These are phyloP conservation scores for Thymelicus acteon DNA, from an alignment of 2,888 invertebrate genomes.

Conservation along the genomic window DNA sequence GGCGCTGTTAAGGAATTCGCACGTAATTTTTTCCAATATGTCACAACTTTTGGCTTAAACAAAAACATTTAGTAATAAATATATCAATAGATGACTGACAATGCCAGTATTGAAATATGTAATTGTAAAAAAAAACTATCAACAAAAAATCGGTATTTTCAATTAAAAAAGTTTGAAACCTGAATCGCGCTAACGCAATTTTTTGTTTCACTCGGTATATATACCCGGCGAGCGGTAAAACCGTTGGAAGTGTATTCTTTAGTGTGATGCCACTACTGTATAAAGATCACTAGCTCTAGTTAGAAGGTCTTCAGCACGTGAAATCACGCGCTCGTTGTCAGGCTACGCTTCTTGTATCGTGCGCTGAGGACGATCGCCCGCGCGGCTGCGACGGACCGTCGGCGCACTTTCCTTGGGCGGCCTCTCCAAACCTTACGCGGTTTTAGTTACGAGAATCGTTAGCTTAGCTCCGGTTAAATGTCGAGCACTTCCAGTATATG, in stretches of 20 bases:
- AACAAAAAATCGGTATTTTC: neutral
- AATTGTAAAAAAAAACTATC: neutral
- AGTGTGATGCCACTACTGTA: conserved; percentile 88
- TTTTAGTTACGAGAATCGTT: conserved; percentile 81
- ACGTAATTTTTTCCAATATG: neutral
- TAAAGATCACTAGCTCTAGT: conserved; percentile 86
- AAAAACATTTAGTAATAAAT: conserved; percentile 15
- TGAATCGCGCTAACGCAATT: conserved; percentile 63
- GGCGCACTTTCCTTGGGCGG: conserved; percentile 83
- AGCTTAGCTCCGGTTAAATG: conserved; percentile 88
- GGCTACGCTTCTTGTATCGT: conserved; percentile 80
- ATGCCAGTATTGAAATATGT: neutral
- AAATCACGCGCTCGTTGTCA: conserved; percentile 87
- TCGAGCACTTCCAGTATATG: conserved; percentile 87
- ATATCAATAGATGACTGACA: neutral
- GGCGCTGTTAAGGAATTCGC: conserved; percentile 48
- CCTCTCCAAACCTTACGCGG: conserved; percentile 79
- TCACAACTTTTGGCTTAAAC: conserved; percentile 5
- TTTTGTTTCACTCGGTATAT: conserved; percentile 53
- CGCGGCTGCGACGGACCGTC: conserved; percentile 86
- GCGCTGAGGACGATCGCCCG: conserved; percentile 86
- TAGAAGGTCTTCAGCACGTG: conserved; percentile 87
- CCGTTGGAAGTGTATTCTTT: conserved; percentile 86
- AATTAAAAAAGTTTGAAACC: conserved; percentile 31
- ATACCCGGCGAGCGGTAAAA: neutral